Evolutionary conservation across 2,113 vertebrate species (phyloP), one percentile per base, ranked within the genome.

Genomic region (Mirza zaza): DNA sequence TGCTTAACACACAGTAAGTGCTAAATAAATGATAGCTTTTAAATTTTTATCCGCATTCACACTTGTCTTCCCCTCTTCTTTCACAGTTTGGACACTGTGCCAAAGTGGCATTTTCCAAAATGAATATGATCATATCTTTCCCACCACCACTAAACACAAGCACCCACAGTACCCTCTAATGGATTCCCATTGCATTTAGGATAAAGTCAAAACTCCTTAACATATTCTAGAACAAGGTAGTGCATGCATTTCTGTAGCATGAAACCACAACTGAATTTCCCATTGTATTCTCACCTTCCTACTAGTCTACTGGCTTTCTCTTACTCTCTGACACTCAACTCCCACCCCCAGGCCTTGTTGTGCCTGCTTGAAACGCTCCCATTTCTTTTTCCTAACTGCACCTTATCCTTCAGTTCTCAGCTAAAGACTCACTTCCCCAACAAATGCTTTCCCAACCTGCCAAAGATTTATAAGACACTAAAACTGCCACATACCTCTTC

Each of bases 71-170:
- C 50, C 52, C 52, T 5, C 52, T 63, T 94, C 70, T 70, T 83
- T 82, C 61, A 55, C 52, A 55, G 17, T 55, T 17, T 79, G 23
- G 8, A 39, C 45, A 57, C 42, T 71, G 29, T 83, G 70, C 61
- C 83, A 70, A 84, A 83, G 61, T 84, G 63, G 3, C 42, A 77
- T 70, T 94, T 96, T 68, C 52, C 25, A 61, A 83, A 94, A 83
- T 61, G 42, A 94, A 45, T 52, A 61, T 17, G 32, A 59, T 57
- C 52, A 88, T 76, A 77, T 55, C 61, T 6, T 82, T 20, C 9
- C 29, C 76, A 91, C 1, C 23, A 52, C 7, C 50, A 61, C 34
- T 52, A 42, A 20, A 73, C 39, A 61, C 36, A 71, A 76, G 83
- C 42, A 50, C 21, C 29, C 34, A 48, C 61, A 77, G 83, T 65